Base-by-base conservation (phyloP, 1,140 invertebrate genomes). In the Drosophila carrolli region DNA sequence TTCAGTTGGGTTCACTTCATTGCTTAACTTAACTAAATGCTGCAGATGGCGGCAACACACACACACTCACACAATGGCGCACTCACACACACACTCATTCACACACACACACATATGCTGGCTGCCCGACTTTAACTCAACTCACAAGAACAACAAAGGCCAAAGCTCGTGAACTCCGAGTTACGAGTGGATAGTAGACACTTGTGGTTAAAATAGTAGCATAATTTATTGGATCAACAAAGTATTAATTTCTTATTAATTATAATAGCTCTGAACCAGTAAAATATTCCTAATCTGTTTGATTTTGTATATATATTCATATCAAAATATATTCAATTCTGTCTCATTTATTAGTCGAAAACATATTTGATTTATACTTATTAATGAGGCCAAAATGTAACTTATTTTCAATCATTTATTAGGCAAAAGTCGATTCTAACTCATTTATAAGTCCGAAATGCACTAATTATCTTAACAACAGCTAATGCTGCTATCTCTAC, bases 1-100 rank as follows among this genome's bases (percentile, higher is more conserved):
- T 86, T 86, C 83, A 86, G 83, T 74, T 83, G 81, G 77, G 85
- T 89, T 89, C 85, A 90, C 81, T 90, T 84, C 82, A 77, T 84
- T 78, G 78, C 82, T 75, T 88, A 91, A 91, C 90, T 91, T 91
- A 79, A 91, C 80, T 90, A 90, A 90, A 90, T 83, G 90, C 78
- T 78, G 65, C 86, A 75, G 82, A 81, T 88, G 78, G 78, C 59
- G 66, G 66, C 44, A 55, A 47, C 68, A 75, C 75, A 59, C 59
- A 66, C 50, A 53, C 48, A 40, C 43, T 58, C 75, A 40, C 37
- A 48, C 16, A 47, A 6, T 4, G 9, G n/a, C 9, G 35, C n/a
- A 40, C 44, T 37, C 46, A 56, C 56, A 56, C 13, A 43, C n/a
- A 43, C 44, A 51, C 27, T 44, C 23, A 53, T 38, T 56, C 56